Percentiles rank a stretch among this genome's conserved stretches.
phyloP scores from a whole-genome alignment of 1,140 invertebrate species.

The Helicoverpa armigera region DNA sequence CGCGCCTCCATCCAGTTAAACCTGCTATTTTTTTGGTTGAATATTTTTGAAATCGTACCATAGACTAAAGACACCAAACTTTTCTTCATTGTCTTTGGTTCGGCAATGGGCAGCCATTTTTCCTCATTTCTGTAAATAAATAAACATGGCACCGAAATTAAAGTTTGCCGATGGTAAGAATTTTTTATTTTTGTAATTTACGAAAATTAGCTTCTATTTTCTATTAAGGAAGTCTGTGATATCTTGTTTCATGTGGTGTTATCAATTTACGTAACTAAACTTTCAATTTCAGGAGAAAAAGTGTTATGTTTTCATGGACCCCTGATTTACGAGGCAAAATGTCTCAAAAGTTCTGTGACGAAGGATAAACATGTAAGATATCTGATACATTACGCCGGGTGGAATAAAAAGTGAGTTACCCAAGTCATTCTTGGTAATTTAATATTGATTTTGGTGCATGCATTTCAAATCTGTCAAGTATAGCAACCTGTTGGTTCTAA shows the following conservation, averaged over 20 bases:
- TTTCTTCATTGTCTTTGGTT: background rate
- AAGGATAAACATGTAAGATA: constrained; percentile 96
- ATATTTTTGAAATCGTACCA: no score
- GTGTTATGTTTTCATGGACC: constrained; percentile 98
- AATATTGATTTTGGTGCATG: background rate
- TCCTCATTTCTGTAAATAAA: background rate
- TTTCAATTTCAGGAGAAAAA: constrained; percentile 92
- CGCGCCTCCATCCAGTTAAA: no score
- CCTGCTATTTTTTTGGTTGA: no score
- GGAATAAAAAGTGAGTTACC: constrained; percentile 97
- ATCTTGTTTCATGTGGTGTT: no score
- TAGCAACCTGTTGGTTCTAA: background rate
- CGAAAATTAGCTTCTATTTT: background rate
- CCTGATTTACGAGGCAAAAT: constrained; percentile 98
- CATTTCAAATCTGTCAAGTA: background rate
- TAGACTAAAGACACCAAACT: no score
- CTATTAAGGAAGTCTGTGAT: no score
- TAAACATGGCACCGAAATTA: constrained; percentile 85
- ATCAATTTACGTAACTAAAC: background rate
- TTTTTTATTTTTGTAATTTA: constrained; percentile 8
- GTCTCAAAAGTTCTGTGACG: constrained; percentile 93
- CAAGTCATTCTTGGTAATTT: background rate
- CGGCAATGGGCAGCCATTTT: constrained; percentile 1
- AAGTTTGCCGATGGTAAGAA: constrained; percentile 89
- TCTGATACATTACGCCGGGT: constrained; percentile 98